Evolutionary conservation across 2,113 vertebrate genomes (phyloP).

Genomic region (Gymnocephalus cernua): DNA sequence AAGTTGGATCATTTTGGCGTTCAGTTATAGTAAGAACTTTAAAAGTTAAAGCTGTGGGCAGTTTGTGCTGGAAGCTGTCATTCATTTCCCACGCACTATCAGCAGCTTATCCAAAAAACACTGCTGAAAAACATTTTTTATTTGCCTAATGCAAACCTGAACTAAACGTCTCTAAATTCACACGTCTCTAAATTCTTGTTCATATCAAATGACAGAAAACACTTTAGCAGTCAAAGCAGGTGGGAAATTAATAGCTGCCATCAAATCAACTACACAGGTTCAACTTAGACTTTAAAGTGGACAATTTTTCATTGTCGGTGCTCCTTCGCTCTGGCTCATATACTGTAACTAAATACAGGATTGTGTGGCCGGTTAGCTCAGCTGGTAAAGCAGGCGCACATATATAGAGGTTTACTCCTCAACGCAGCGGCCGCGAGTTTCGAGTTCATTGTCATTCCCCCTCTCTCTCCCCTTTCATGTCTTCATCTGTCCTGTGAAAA

Average conservation of each 20-base stretch:
- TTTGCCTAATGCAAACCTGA: conserved; percentile 37
- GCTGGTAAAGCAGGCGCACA: too few relatives aligned
- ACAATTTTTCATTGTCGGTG: conserved; percentile 10
- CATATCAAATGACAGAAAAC: conserved; percentile 40
- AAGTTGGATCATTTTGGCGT: conserved; percentile 29
- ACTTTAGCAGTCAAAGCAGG: conserved; percentile 19
- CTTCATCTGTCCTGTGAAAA: too few relatives aligned
- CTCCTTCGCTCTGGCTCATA: background rate
- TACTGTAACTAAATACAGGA: conserved; percentile 4
- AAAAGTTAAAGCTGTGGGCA: conserved; percentile 58
- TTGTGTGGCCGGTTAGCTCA: too few relatives aligned
- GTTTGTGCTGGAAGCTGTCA: conserved; percentile 48
- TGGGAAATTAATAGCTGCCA: conserved; percentile 43
- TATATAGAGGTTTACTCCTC: too few relatives aligned
- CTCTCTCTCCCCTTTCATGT: too few relatives aligned
- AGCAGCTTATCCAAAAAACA: conserved; percentile 40
- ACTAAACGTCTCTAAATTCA: conserved; percentile 26
- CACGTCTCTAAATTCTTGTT: conserved; percentile 30
- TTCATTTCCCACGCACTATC: conserved; percentile 58
- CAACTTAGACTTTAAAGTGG: conserved; percentile 3
- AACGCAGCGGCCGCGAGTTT: too few relatives aligned
- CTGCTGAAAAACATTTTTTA: conserved; percentile 30
- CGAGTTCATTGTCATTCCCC: too few relatives aligned
- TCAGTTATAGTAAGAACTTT: conserved; percentile 21
- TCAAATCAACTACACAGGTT: conserved; percentile 29